Percentiles rank a stretch among this genome's conserved stretches.
Conservation (phyloP, 2,113 vertebrate species). For the Cynoglossus semilaevis region DNA sequence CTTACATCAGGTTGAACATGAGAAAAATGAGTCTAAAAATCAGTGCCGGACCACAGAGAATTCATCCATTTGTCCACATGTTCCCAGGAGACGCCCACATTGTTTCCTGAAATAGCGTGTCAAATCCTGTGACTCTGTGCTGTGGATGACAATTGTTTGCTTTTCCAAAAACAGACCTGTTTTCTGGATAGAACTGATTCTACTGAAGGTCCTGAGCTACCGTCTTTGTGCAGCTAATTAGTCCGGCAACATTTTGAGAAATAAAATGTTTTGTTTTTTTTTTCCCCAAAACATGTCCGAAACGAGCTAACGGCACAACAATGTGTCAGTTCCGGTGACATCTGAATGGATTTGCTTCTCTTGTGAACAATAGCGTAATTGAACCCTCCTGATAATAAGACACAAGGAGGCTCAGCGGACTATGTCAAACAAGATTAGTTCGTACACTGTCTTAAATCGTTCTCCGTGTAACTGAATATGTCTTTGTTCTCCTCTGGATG, state of each 20-base stretch:
- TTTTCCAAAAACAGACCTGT: slow-evolving; percentile 20
- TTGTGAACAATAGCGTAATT: slow-evolving; percentile 18
- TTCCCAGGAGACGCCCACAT: slow-evolving; percentile 25
- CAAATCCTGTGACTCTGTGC: slow-evolving; percentile 8
- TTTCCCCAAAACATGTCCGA: too few relatives aligned
- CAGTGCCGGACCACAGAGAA: slow-evolving; percentile 31
- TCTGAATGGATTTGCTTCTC: slow-evolving; percentile 20
- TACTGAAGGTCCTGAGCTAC: not conserved
- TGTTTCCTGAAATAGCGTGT: slow-evolving; percentile 22
- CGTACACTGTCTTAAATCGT: slow-evolving; percentile 42
- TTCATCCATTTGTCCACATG: slow-evolving; percentile 28
- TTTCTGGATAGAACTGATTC: slow-evolving; percentile 5
- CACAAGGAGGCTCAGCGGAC: slow-evolving; percentile 21
- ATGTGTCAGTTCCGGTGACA: slow-evolving; percentile 5
- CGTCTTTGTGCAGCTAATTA: not conserved
- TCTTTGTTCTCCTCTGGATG: slow-evolving; percentile 61
- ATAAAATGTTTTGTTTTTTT: too few relatives aligned
- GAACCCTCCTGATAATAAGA: slow-evolving; percentile 32
- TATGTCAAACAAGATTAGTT: slow-evolving; percentile 54
- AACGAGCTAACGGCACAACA: too few relatives aligned
- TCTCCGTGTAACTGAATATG: slow-evolving; percentile 42
- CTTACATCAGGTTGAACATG: slow-evolving; percentile 43
- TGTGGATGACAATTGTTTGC: slow-evolving; percentile 20
- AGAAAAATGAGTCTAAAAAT: slow-evolving; percentile 14
- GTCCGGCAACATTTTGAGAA: not conserved